Conservation (phyloP, 2,113 vertebrate genomes). For the Xiphophorus maculatus region DNA sequence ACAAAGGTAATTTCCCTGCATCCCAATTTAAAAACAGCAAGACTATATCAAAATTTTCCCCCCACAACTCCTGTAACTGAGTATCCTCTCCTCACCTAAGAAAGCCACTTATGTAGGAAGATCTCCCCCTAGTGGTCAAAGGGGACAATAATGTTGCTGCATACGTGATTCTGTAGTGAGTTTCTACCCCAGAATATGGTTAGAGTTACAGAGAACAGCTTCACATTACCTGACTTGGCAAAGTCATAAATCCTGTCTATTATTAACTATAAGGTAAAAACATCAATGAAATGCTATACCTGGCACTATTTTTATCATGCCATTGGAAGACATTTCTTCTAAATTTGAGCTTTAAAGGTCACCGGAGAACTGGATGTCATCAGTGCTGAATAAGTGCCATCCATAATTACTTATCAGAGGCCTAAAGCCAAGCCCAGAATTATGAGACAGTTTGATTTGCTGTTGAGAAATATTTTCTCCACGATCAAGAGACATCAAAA, state of each 20-base stretch:
- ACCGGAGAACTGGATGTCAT: constrained; percentile 36
- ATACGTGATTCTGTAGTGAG: constrained; percentile 45
- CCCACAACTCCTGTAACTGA: background rate
- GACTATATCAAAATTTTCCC: background rate
- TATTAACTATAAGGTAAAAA: constrained; percentile 70
- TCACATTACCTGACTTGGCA: constrained; percentile 66
- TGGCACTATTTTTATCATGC: constrained; percentile 53
- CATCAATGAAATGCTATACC: constrained; percentile 65
- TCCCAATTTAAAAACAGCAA: background rate
- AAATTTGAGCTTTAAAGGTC: constrained; percentile 49
- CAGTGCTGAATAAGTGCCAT: constrained; percentile 15
- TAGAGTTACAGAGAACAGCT: constrained; percentile 65
- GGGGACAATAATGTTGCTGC: constrained; percentile 24
- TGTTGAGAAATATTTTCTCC: background rate
- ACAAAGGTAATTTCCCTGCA: background rate
- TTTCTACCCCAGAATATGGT: constrained; percentile 47
- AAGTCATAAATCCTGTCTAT: constrained; percentile 68
- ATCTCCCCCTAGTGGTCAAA: constrained; percentile 79
- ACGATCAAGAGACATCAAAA: constrained; percentile 1
- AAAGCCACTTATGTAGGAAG: constrained; percentile 65
- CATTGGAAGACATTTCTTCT: constrained; percentile 52
- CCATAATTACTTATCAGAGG: constrained; percentile 6
- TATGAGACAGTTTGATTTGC: background rate
- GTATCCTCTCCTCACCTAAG: constrained; percentile 5
- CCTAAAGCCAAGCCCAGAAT: background rate